A percentile compares a stretch with the other conserved stretches of the same genome.
These are phyloP conservation scores for Nemapogon koenigi DNA, from an alignment of 2,888 invertebrate genomes.

Conservation along the genomic window DNA sequence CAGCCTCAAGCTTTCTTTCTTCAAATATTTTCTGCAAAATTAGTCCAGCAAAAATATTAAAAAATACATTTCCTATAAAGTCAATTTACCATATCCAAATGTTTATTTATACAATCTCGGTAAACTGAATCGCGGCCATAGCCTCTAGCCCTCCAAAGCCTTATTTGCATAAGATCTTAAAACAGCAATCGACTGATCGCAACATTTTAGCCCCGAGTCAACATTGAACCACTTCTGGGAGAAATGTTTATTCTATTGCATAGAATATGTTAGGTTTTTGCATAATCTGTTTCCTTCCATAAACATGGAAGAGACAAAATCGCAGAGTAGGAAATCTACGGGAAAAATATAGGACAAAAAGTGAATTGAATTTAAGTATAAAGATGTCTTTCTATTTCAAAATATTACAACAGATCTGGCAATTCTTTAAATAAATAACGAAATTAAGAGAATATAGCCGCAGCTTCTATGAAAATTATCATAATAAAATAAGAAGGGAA, in stretches of 20 bases:
- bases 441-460: no score
- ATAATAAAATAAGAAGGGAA: no score
- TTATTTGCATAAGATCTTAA: constrained; percentile 53
- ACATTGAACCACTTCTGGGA: constrained; percentile 28
- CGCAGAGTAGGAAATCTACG: no score
- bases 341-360: no score
- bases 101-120: constrained; percentile 2
- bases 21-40: no score
- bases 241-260: constrained; percentile 26
- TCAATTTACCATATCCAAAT: constrained; percentile 8
- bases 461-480: no score
- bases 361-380: background rate
- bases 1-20: no score
- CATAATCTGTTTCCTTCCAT: no score
- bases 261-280: constrained; percentile 2
- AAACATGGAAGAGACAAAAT: no score
- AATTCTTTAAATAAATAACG: background rate
- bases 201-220: constrained; percentile 40
- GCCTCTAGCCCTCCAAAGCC: constrained; percentile 26
- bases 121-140: background rate
- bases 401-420: background rate
- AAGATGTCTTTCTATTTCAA: background rate
- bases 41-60: background rate
- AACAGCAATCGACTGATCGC: constrained; percentile 47
- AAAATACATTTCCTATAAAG: background rate